Evolutionary conservation across 2,797 vertebrate species (phyloP).

Genomic region (Varecia variegata): DNA sequence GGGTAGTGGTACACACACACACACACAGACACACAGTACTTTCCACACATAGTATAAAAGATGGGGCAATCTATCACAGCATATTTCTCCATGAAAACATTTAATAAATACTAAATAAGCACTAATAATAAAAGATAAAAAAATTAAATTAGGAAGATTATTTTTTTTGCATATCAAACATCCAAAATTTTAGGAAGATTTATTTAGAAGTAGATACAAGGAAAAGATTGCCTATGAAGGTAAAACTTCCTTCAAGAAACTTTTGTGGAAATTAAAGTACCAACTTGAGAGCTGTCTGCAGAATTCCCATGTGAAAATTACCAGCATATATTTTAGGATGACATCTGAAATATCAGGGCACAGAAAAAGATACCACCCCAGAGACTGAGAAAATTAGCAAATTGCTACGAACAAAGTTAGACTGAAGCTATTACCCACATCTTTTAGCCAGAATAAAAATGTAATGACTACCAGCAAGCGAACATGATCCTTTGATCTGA

Average conservation of each 20-base stretch:
- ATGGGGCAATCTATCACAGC: background rate
- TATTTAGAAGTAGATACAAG: conserved; percentile 34
- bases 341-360: background rate
- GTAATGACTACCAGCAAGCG: background rate
- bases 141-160: background rate
- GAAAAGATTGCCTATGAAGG: background rate
- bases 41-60: background rate
- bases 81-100: conserved; percentile 9
- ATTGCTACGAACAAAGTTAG: background rate
- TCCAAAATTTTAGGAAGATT: conserved; percentile 1
- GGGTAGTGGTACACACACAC: background rate
- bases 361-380: background rate
- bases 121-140: background rate
- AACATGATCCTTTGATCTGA: background rate
- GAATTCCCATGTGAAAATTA: background rate
- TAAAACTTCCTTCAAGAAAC: conserved; percentile 40
- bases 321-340: background rate
- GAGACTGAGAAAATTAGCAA: conserved; percentile 4
- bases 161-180: conserved; percentile 4
- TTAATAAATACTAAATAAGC: conserved; percentile 16
- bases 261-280: conserved; percentile 42
- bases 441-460: conserved; percentile 5
- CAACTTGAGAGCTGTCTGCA: background rate
- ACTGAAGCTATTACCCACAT: background rate
- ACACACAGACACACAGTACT: background rate